phyloP scores from a whole-genome alignment of 92 coral and sea anemone species.

The Porites divaricata region DNA sequence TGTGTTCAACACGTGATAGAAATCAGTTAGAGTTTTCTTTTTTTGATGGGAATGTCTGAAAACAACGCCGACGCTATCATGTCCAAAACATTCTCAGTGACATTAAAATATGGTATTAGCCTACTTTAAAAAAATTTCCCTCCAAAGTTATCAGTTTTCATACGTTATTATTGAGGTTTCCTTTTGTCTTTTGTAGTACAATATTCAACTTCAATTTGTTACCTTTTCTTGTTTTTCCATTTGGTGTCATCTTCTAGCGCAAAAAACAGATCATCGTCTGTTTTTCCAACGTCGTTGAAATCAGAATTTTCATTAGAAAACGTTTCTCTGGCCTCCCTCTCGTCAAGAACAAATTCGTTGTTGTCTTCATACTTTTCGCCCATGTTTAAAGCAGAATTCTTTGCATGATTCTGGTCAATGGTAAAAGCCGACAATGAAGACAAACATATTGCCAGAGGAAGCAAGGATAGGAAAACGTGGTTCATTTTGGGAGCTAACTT shows the following conservation, averaged over 20 bases:
- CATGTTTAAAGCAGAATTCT: not conserved
- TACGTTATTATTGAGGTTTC: too few species aligned
- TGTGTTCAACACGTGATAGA: too few species aligned
- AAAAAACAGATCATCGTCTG: constrained; percentile 26
- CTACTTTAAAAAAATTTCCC: too few species aligned
- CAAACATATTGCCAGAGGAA: not conserved
- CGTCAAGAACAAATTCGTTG: constrained; percentile 18
- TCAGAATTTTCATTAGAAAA: not conserved
- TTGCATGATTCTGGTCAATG: not conserved
- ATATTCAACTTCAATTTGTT: not conserved
- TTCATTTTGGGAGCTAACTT: not conserved
- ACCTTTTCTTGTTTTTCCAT: constrained; percentile 23
- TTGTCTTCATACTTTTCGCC: not conserved
- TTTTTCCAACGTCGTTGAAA: not conserved
- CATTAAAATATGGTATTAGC: too few species aligned
- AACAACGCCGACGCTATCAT: too few species aligned
- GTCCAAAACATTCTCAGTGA: too few species aligned
- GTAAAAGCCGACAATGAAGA: not conserved
- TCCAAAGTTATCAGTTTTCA: not conserved
- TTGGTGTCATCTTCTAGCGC: not conserved
- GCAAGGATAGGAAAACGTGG: not conserved
- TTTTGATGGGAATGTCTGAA: too few species aligned
- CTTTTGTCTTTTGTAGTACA: not conserved
- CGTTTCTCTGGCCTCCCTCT: not conserved
- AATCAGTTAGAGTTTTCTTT: too few species aligned